phyloP scores from a whole-genome alignment of 2,888 invertebrate species.

The Dichetophora obliterata region DNA sequence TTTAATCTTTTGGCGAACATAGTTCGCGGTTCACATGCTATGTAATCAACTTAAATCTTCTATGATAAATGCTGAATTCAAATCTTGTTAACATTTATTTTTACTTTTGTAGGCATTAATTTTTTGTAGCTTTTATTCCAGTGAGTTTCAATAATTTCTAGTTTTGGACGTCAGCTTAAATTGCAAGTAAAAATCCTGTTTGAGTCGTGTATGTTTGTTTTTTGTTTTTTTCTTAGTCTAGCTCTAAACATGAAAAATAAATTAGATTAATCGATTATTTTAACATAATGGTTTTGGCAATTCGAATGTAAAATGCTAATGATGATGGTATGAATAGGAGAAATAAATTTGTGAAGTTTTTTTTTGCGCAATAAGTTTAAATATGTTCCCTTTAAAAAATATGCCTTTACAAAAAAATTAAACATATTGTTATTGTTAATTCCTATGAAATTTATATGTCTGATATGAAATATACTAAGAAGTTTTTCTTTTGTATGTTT shows the following conservation, averaged over 20 bases:
- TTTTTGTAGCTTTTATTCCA: background rate
- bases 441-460: no score
- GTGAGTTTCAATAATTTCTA: background rate
- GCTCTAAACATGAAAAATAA: conserved; percentile 50
- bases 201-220: conserved; percentile 24
- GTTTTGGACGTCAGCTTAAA: background rate
- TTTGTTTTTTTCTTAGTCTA: conserved; percentile 37
- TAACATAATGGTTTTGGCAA: conserved; percentile 20
- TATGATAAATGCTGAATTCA: conserved; percentile 21
- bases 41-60: conserved; percentile 14
- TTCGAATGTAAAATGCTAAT: no score
- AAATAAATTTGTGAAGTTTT: no score
- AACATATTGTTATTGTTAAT: no score
- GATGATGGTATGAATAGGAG: no score
- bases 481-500: no score
- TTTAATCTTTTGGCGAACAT: background rate
- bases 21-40: conserved; percentile 15
- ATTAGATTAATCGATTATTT: conserved; percentile 51
- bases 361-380: no score
- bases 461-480: no score
- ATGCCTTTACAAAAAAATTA: no score
- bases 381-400: no score
- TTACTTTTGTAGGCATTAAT: conserved; percentile 50
- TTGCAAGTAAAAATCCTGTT: background rate
- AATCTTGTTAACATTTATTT: conserved; percentile 52